Base-by-base conservation (phyloP, 2,888 invertebrate genomes). In the Tholera decimalis region DNA sequence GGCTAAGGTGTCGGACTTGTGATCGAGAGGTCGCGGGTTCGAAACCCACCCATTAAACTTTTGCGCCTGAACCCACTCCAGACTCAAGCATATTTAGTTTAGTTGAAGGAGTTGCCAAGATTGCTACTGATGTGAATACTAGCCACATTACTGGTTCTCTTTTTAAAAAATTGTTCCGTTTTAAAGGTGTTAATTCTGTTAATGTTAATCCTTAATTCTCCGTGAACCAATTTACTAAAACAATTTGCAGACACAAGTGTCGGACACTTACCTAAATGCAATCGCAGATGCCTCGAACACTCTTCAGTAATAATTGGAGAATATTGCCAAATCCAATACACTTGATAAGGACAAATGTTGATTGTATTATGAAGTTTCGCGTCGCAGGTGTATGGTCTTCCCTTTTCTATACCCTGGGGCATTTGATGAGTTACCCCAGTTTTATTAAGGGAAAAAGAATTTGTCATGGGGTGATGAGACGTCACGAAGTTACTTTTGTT, bases 241-340 rank as follows among this genome's bases (percentile, higher is more conserved):
- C 24, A 39, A 33, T 1, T n/a, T 13, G n/a, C 26, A 50, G 24
- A 39, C n/a, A 39, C 4, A 22, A 64, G 30, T 26, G 30, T 33
- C 46, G 6, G 24, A 46, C 13, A 33, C 35, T 50, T n/a, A 28
- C 0, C 33, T 28, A 28, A 47, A 47, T 47, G 9, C 41, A 37
- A 18, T 1, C 6, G 20, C 9, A 26, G 20, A 30, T 22, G 39
- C 62, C 9, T 26, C 11, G 37, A 24, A 47, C 33, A 22, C 37
- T 35, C 35, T 66, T 41, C 73, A 41, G 18, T 0, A 49, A 41
- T 70, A 74, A 71, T 68, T 75, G 59, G 75, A 51, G 75, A 61
- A 53, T 35, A 76, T 70, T 44, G 72, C 72, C 56, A 70, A 76
- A 76, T 70, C 49, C 56, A 69, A 62, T 75, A 41, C 33, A 69